Percentiles rank a stretch among this genome's conserved stretches.
These are phyloP conservation scores for Tribolium castaneum DNA, from an alignment of 1,140 invertebrate genomes.

Conservation along the genomic window DNA sequence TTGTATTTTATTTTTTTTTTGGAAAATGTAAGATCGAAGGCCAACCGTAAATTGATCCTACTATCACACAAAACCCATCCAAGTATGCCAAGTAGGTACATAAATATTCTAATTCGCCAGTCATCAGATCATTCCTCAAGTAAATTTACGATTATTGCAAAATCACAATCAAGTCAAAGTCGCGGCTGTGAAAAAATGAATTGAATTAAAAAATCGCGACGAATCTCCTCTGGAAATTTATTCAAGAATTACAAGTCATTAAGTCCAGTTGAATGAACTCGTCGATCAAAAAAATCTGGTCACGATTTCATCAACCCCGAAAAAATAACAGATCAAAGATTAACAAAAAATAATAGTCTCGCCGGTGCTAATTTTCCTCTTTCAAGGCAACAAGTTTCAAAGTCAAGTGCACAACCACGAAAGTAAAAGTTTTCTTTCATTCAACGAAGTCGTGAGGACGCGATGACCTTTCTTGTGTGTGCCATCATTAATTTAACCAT, in stretches of 20 bases:
- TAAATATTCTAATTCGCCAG: not conserved
- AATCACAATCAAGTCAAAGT: no score
- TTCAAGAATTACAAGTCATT: no score
- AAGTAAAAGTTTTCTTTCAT: constrained; percentile 23
- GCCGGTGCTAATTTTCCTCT: not conserved
- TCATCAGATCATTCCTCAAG: not conserved
- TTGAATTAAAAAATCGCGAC: no score
- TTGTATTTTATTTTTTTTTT: no score
- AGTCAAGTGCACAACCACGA: constrained; percentile 20
- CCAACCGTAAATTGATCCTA: not conserved
- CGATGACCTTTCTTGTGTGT: not conserved
- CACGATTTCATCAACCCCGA: not conserved
- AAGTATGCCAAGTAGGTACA: no score
- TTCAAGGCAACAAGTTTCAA: constrained; percentile 11
- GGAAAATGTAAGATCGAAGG: not conserved
- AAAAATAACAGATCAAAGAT: not conserved
- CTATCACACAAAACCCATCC: no score
- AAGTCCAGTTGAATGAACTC: constrained; percentile 4
- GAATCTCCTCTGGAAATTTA: no score
- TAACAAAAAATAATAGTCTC: not conserved
- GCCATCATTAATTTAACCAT: constrained; percentile 9
- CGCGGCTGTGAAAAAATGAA: no score
- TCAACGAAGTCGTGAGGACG: not conserved
- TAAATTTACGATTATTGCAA: no score
- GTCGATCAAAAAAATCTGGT: not conserved